These are phyloP conservation scores for Choloepus hoffmanni DNA, from an alignment of 2,113 vertebrate species.

Conservation along the genomic window DNA sequence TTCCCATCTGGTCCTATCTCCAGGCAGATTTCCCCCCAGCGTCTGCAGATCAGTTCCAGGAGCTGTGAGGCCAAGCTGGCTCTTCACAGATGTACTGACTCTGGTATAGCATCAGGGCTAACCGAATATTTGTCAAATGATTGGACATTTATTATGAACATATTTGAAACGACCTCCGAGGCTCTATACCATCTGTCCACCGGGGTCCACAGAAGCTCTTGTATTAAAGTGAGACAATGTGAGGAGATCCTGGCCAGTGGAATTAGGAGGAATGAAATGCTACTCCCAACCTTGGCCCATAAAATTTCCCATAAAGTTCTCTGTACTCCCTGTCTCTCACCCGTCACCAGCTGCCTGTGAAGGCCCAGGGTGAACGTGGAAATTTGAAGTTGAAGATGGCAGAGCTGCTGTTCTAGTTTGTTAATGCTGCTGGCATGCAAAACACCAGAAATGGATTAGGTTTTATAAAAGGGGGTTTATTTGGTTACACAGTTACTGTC, in stretches of 20 bases:
- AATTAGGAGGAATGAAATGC: not conserved
- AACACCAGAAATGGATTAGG: no score
- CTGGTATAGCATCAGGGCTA: not conserved
- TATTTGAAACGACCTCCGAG: not conserved
- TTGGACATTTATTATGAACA: not conserved
- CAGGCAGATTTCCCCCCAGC: rapidly evolving
- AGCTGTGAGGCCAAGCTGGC: rapidly evolving
- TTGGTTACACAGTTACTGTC: no score
- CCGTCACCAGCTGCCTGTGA: not conserved
- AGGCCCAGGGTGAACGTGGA: not conserved
- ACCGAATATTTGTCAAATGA: no score
- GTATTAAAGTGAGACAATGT: not conserved
- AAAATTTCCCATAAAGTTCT: not conserved
- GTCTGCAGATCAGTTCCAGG: no score
- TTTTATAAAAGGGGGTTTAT: no score
- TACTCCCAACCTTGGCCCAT: rapidly evolving
- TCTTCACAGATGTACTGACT: not conserved
- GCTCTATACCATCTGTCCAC: rapidly evolving
- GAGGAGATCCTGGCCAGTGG: rapidly evolving
- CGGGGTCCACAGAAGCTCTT: rapidly evolving
- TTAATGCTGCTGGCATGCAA: no score
- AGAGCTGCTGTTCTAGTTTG: no score
- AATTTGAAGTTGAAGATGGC: not conserved
- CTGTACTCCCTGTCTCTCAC: not conserved
- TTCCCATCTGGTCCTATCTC: no score